phyloP scores from a whole-genome alignment of 2,888 invertebrate genomes.

The Bibio marci region DNA sequence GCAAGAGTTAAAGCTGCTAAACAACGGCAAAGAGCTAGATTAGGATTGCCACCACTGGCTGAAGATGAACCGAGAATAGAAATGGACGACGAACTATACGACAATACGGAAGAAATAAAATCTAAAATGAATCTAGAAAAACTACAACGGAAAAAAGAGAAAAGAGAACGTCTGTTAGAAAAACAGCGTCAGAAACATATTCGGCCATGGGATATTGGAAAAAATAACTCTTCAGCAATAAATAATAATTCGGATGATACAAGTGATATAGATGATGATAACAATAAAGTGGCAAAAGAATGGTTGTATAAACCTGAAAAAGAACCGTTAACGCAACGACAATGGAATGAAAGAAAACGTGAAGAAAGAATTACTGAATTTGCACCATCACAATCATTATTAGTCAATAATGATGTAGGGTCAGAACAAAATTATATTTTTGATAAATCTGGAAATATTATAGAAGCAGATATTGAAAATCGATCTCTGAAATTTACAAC shows the following conservation, averaged over 20 bases:
- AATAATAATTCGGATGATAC: too few species aligned
- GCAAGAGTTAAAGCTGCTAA: constrained; percentile 55
- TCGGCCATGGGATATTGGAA: constrained; percentile 50
- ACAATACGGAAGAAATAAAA: constrained; percentile 16
- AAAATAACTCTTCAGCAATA: constrained; percentile 33
- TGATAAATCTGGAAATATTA: constrained; percentile 14
- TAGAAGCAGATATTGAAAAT: constrained; percentile 3
- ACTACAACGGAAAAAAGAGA: constrained; percentile 16
- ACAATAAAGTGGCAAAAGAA: constrained; percentile 5
- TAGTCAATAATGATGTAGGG: too few species aligned
- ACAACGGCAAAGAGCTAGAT: constrained; percentile 51
- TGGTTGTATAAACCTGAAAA: constrained; percentile 25
- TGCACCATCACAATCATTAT: constrained; percentile 55
- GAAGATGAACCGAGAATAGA: constrained; percentile 19
- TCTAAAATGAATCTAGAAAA: constrained; percentile 19
- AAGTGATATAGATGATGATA: not conserved
- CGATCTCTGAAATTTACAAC: constrained; percentile 20
- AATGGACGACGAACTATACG: constrained; percentile 5
- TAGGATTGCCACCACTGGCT: constrained; percentile 54
- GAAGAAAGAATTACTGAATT: constrained; percentile 56
- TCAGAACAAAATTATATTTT: constrained; percentile 18
- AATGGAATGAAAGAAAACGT: constrained; percentile 42
- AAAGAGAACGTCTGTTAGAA: constrained; percentile 24
- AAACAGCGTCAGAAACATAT: constrained; percentile 31
- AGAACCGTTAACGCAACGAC: constrained; percentile 25